Evolutionary conservation across 2,113 vertebrate species (phyloP).

Genomic region (Tamias sibiricus): DNA sequence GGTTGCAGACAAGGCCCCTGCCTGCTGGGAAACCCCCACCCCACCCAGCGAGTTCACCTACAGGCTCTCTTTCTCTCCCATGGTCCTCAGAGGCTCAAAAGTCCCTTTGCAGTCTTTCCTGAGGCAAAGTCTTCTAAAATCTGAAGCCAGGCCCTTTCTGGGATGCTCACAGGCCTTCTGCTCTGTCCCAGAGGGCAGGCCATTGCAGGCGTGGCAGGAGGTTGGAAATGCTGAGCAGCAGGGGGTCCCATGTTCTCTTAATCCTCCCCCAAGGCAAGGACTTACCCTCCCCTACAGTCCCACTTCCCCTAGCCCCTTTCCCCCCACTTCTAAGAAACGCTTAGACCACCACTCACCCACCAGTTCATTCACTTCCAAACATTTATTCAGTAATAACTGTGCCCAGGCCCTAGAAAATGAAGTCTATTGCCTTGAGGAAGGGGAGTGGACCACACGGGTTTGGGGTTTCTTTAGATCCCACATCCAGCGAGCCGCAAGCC

Average conservation of each 20-base stretch:
- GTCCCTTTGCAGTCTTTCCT: not conserved
- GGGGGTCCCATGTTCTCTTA: accelerated
- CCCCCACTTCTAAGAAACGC: accelerated
- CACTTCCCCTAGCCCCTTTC: accelerated
- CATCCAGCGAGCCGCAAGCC: not conserved
- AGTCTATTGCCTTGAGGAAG: not conserved
- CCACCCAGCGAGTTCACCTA: accelerated
- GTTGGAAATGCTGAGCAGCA: not conserved
- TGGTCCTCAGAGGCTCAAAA: not conserved
- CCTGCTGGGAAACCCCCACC: too few relatives aligned
- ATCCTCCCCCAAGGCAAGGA: not conserved
- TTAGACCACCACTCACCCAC: accelerated
- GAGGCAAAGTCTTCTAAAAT: not conserved
- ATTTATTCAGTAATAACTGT: not conserved
- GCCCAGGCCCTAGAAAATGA: not conserved
- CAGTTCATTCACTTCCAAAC: too few relatives aligned
- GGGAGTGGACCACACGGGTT: too few relatives aligned
- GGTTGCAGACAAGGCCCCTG: accelerated
- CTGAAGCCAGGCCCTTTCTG: not conserved
- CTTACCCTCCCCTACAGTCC: not conserved
- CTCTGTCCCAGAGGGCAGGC: accelerated
- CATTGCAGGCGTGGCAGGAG: not conserved
- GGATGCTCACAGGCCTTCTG: not conserved
- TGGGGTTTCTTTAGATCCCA: not conserved
- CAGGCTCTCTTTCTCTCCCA: not conserved